phyloP scores from a whole-genome alignment of 37 sponge, comb jelly and placozoan species.

The Bolinopsis microptera region DNA sequence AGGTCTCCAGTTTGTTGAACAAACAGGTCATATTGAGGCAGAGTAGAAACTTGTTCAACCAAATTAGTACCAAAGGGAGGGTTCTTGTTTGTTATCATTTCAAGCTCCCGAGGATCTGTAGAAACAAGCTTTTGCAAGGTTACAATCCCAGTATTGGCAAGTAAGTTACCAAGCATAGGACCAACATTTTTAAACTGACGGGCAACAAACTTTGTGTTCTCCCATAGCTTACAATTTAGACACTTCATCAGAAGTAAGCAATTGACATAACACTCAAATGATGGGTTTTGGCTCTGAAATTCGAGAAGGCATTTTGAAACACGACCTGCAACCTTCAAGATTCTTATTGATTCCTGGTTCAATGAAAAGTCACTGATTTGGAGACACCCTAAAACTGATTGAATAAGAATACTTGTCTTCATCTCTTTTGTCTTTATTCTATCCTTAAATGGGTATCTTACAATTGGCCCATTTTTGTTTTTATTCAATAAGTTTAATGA shows the following conservation, averaged over 20 bases:
- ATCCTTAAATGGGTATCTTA: conserved; percentile 85
- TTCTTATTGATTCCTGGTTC: conserved; percentile 78
- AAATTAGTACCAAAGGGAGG: conserved; percentile 34
- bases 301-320: conserved; percentile 44
- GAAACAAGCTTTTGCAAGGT: conserved; percentile 73
- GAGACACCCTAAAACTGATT: conserved; percentile 90
- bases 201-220: conserved; percentile 86
- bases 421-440: conserved; percentile 92
- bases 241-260: conserved; percentile 54
- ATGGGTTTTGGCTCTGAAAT: neutral
- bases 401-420: conserved; percentile 91
- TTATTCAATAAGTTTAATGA: conserved; percentile 87
- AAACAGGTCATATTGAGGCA: conserved; percentile 54
- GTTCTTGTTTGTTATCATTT: conserved; percentile 74
- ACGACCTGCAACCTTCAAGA: conserved; percentile 32
- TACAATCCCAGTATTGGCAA: conserved; percentile 97
- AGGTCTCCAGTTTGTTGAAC: conserved; percentile 44
- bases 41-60: neutral
- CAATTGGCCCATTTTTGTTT: conserved; percentile 84
- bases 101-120: conserved; percentile 91
- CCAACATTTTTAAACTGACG: conserved; percentile 94
- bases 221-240: conserved; percentile 79
- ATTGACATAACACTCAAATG: conserved; percentile 23
- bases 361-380: conserved; percentile 87
- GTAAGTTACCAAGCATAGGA: conserved; percentile 21